Evolutionary conservation across 37 sponge, comb jelly and placozoan genomes (phyloP).

Genomic region (Spongilla lacustris): DNA sequence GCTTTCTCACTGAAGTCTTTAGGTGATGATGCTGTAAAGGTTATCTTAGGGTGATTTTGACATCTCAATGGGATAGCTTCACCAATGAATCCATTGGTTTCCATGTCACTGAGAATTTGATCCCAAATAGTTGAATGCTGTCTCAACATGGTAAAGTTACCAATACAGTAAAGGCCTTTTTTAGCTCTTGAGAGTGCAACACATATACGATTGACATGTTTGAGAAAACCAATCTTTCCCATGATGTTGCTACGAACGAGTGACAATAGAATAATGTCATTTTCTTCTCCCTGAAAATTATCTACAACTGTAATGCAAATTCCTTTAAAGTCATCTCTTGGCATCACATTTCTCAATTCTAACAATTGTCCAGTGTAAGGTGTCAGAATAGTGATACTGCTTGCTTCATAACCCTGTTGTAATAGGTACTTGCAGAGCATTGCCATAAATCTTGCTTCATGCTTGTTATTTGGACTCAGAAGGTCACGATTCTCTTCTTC

Average conservation of each 20-base stretch:
- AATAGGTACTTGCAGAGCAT: conserved; percentile 73
- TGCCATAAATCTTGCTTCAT: conserved; percentile 79
- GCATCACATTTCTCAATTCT: conserved; percentile 45
- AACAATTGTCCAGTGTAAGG: conserved; percentile 87
- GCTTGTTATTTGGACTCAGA: conserved; percentile 67
- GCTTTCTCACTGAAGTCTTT: conserved; percentile 56
- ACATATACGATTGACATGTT: conserved; percentile 85
- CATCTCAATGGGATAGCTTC: conserved; percentile 70
- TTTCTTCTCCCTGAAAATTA: conserved; percentile 98
- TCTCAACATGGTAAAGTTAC: conserved; percentile 76
- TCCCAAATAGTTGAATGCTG: conserved; percentile 55
- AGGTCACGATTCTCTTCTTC: conserved; percentile 43
- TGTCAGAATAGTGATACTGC: conserved; percentile 84
- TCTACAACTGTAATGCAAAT: conserved; percentile 79
- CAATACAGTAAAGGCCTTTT: conserved; percentile 89
- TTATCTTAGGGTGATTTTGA: conserved; percentile 67
- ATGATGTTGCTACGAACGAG: conserved; percentile 77
- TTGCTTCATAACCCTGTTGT: conserved; percentile 63
- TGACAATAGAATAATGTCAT: conserved; percentile 89
- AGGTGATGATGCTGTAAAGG: conserved; percentile 7
- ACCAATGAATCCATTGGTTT: conserved; percentile 33
- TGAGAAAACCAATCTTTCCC: conserved; percentile 80
- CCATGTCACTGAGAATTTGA: conserved; percentile 48
- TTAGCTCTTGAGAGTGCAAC: conserved; percentile 95
- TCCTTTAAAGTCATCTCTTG: conserved; percentile 50